Evolutionary conservation across 2,888 invertebrate genomes (phyloP), one percentile per base, ranked within the genome.

Genomic region (Netelia fuscicornis): DNA sequence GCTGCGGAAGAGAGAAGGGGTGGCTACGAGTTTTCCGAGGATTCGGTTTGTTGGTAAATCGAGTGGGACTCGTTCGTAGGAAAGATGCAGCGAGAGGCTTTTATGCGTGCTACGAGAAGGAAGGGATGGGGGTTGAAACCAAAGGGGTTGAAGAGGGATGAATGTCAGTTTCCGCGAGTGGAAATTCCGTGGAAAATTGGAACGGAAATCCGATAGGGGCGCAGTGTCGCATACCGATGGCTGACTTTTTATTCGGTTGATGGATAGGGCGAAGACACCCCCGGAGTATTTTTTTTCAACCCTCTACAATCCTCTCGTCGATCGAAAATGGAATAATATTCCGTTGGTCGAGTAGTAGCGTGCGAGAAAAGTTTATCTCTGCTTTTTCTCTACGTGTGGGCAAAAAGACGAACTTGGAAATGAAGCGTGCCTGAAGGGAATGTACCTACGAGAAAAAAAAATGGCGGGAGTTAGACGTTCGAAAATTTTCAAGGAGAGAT

Each of bases 171-270:
- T 13, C 11, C 11, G 58, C 23, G 60, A 77, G 8, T 37, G 67
- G 67, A 54, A 68, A 83, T 74, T 58, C 56, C 70, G 68, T 44
- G 25, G 54, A 79, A 74, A 79, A 83, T 83, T 83, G 67, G 68
- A 17, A 52, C 48, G 44, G 74, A 79, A 83, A 74, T 79, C 64
- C 78, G 64, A 75, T 72, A 17, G 58, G 54, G n/a, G 44, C 30
- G 42, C 30, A 58, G 25, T 48, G 56, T 13, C 23, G 76, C 64
- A 48, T 48, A 70, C 23, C 65, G 58, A 65, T 72, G 58, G 42
- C 56, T 80, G 54, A 72, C 56, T 72, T 58, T 58, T 44, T 52
- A 6, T 30, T 72, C 23, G 54, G 17, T 9, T 44, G 54, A 56
- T 30, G 56, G 62, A 70, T 37, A 37, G 37, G 8, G 37, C 6